These are phyloP conservation scores for Orthosia gothica DNA, from an alignment of 2,888 invertebrate species.

Conservation along the genomic window DNA sequence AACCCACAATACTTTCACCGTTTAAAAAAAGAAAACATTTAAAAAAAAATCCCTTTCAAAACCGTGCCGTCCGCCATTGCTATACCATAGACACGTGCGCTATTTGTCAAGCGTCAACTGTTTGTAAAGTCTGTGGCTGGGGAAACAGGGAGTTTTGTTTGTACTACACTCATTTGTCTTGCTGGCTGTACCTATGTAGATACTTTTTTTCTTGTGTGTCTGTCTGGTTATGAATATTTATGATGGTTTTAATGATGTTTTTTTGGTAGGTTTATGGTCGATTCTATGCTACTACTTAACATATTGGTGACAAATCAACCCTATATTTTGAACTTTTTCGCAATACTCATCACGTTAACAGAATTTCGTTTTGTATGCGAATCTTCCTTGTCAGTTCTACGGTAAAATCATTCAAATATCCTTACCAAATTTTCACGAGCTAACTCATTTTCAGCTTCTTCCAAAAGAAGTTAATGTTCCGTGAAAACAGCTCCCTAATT, in stretches of 20 bases:
- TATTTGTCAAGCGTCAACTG: slow-evolving; percentile 70
- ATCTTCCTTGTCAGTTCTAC: no score
- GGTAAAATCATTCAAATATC: no score
- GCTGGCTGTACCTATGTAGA: slow-evolving; percentile 56
- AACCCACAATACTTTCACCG: slow-evolving; percentile 12
- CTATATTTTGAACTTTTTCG: no score
- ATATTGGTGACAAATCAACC: no score
- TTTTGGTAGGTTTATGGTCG: neutral
- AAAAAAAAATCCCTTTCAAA: slow-evolving; percentile 49
- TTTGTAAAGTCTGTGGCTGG: slow-evolving; percentile 65
- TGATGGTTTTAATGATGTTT: slow-evolving; percentile 16
- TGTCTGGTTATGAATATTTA: slow-evolving; percentile 25
- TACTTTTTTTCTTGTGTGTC: slow-evolving; percentile 20
- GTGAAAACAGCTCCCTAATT: neutral
- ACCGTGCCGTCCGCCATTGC: slow-evolving; percentile 45
- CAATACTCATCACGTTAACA: no score
- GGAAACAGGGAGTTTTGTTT: slow-evolving; percentile 68
- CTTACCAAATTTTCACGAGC: no score
- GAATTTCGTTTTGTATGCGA: no score
- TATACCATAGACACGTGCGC: slow-evolving; percentile 61
- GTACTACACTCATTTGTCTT: slow-evolving; percentile 71
- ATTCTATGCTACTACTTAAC: neutral
- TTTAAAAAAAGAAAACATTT: slow-evolving; percentile 46
- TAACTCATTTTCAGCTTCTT: no score
- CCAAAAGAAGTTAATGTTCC: neutral